Base-by-base conservation (phyloP, 2,113 vertebrate species). In the Actenoides hombroni region DNA sequence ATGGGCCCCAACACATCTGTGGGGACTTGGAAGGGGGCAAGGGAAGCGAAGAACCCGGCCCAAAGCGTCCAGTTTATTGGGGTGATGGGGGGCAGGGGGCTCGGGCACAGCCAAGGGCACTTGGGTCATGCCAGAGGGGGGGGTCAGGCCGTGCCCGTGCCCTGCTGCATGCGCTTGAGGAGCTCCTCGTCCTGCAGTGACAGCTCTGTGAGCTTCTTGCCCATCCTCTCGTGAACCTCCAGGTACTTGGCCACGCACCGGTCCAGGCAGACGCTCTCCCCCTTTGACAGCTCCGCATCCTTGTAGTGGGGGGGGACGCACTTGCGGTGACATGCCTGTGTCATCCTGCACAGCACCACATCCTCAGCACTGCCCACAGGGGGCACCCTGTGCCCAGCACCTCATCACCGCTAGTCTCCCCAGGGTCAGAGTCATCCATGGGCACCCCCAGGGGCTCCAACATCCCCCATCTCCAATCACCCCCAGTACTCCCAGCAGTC, bases 181-280 rank as follows among this genome's bases (percentile, higher is more conserved):
- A 98, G 94, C 75, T 99, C 99, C 85, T 99, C 99, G 1, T 99
- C 99, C 96, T 99, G 99, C 96, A 99, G 97, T 0, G 99, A 99
- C 37, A 99, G 97, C 95, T 99, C 99, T 0, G 99, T 99, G 92
- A 99, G 96, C 95, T 99, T 99, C 73, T 99, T 99, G 56, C 99
- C 99, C 97, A 99, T 98, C 51, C 98, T 96, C 97, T 99, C 99
- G 3, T 99, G 99, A 68, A 99, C 98, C 96, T 99, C 99, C 96
- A 99, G 98, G 97, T 99, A 99, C 96, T 99, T 99, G 92, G 99
- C 98, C 76, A 99, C 99, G 18, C 99, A 99, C 68, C 99, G 99
- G 95, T 99, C 99, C 96, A 99, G 97, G 92, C 99, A 99, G 60
- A 99, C 99, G 0, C 98, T 98, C 90, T 99, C 99, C 3, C 99